Conservation (phyloP, 2,113 vertebrate genomes). For the Pterocles orientalis region DNA sequence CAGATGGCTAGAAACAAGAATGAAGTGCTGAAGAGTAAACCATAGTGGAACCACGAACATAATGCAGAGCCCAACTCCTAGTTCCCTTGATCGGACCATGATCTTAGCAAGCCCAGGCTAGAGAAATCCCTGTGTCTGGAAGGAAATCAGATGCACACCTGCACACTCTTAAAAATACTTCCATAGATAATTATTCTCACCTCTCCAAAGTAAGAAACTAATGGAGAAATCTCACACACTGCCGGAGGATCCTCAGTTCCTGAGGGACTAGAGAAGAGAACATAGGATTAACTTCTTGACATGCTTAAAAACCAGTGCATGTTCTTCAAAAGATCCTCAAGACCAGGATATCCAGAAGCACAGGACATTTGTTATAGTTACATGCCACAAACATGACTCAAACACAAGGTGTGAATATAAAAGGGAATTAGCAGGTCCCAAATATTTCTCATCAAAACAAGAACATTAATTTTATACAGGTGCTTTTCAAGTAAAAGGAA, state of each 20-base stretch:
- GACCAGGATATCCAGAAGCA: neutral
- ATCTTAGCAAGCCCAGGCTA: neutral
- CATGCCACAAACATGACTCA: neutral
- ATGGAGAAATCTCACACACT: constrained; percentile 89
- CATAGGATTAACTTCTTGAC: neutral
- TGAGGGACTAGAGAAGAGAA: constrained; percentile 60
- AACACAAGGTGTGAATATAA: neutral
- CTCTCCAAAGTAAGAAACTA: constrained; percentile 94
- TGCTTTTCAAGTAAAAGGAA: neutral
- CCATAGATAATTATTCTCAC: constrained; percentile 73
- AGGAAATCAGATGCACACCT: neutral
- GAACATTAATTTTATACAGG: neutral
- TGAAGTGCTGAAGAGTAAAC: neutral
- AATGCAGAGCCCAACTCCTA: neutral
- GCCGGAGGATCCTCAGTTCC: constrained; percentile 67
- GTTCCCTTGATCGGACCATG: neutral
- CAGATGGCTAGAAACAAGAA: neutral
- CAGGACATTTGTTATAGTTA: neutral
- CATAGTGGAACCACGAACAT: neutral
- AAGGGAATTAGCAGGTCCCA: neutral
- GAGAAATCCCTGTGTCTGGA: neutral
- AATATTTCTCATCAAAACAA: neutral
- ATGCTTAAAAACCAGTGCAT: neutral
- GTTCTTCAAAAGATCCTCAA: neutral
- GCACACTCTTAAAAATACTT: neutral